phyloP scores from a whole-genome alignment of 2,113 vertebrate species.

The Planiliza haematocheilus region DNA sequence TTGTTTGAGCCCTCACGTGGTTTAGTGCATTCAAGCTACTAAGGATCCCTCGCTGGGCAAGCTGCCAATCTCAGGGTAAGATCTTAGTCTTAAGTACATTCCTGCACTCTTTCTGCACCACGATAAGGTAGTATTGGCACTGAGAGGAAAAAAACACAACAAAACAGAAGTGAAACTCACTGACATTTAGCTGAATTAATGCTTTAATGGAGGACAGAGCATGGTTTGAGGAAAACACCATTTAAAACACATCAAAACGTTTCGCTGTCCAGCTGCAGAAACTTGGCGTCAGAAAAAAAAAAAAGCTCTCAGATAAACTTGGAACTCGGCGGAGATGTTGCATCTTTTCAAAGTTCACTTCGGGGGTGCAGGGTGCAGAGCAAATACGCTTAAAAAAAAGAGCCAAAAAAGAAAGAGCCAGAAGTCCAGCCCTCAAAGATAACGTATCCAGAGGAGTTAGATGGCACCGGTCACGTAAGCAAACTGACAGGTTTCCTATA shows the following conservation, averaged over 20 bases:
- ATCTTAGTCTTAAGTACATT: conserved; percentile 70
- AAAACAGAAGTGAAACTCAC: neutral
- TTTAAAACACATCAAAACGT: neutral
- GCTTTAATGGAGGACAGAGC: neutral
- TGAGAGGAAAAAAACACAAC: too few species aligned
- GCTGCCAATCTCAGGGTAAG: conserved; percentile 65
- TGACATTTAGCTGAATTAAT: neutral
- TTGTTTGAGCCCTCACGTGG: conserved; percentile 65
- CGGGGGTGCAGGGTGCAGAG: conserved; percentile 38
- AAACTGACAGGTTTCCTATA: conserved; percentile 52
- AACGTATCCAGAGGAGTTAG: conserved; percentile 47
- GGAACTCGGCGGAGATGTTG: conserved; percentile 36
- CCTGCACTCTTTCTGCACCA: conserved; percentile 57
- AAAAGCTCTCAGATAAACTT: neutral
- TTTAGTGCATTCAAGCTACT: conserved; percentile 61
- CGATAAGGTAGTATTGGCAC: conserved; percentile 24
- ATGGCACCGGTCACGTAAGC: conserved; percentile 62
- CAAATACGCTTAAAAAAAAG: conserved; percentile 61
- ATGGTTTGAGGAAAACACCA: too few species aligned
- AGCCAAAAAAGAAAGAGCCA: conserved; percentile 43
- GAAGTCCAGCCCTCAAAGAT: conserved; percentile 58
- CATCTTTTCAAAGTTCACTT: conserved; percentile 72
- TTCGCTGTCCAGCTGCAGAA: neutral
- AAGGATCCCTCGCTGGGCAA: conserved; percentile 61
- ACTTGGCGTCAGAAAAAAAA: neutral